Base-by-base conservation (phyloP, 2,888 invertebrate genomes). In the Ptychoptera albimana region DNA sequence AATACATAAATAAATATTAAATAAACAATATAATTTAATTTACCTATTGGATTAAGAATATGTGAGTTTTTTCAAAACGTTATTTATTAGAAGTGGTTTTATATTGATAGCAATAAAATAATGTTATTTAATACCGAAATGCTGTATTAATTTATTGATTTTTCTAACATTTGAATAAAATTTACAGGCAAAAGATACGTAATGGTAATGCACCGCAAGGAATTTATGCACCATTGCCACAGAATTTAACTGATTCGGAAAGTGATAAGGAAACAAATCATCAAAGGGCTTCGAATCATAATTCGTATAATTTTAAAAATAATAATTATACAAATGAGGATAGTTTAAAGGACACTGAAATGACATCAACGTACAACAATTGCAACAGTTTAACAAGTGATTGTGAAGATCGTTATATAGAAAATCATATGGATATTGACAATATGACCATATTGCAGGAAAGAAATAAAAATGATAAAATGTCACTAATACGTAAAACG, bases 231-330 rank as follows among this genome's bases (percentile, higher is more conserved):
- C 84, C 83, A 45, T 63, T 85, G 55, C 82, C 82, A 49, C 84
- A 84, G 67, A 76, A 77, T 51, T 69, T 84, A 53, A 76, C 82
- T 45, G 84, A 84, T 62, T 81, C 82, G 0, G 81, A 83, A 54
- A 82, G 82, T 1, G 83, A 83, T 55, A 82, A 81, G 55, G 83
- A 83, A 54, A 68, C 30, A 13, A 12, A 43, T 14, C 30, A 35
- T 16, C 12, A 37, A 37, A 36, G 35, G 37, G 12, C 34, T 35
- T 13, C 16, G 5, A 46, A 49, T 38, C 45, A 46, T 15, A 48
- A 48, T 39, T 42, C 45, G 37, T 45, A 48, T 14, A 48, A 29
- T 46, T 48, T 13, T 48, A 51, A 39, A 48, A 47, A 30, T 46
- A 50, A n/a, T 41, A 46, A 38, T 13, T 31, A 13, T 14, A 35